Base-by-base conservation (phyloP, 1,140 invertebrate species). In the Nasonia giraulti region DNA sequence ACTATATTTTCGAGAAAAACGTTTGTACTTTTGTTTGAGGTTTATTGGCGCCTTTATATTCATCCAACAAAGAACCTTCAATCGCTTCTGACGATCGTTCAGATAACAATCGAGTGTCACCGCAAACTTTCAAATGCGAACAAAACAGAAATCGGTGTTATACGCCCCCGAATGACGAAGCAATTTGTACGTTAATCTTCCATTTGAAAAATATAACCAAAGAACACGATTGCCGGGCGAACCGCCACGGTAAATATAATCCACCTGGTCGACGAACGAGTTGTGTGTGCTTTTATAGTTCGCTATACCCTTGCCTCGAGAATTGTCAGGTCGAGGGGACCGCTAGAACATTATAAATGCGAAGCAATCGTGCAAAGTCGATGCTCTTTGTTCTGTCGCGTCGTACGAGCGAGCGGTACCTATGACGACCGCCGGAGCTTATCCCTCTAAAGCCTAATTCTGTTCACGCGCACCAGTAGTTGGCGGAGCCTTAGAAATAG, bases 291-390 rank as follows among this genome's bases (percentile, higher is more conserved):
- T 33, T 8, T 14, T 5, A 37, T 37, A 55, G 12, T 62, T 62
- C 10, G 68, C 31, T 44, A 8, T 40, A 44, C 40, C 8, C 40
- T 8, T 44, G 8, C 37, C 68, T 31, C 10, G 85, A 69, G 85
- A 90, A 91, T 91, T 90, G 90, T 78, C 82, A 86, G 37, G 6
- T 44, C 40, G 31, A 69, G 23, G 31, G 1, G 55, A n/a, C 55
- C 1, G 20, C 17, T 62, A 62, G 3, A 7, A n/a, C 55, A 17
- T 62, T 62, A 62, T n/a, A 62, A 62, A 62, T 62, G 66, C 50
- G 2, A 69, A 77, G 88, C 90, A 89, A 91, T 91, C 87, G 88
- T 88, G 87, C 90, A 91, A 92, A 92, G 91, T 91, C 88, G 87
- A 90, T 90, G 89, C 87, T 91, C 89, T 91, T 91, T 91, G 90